phyloP scores from a whole-genome alignment of 2,113 vertebrate species.

The Eurystomus gularis region DNA sequence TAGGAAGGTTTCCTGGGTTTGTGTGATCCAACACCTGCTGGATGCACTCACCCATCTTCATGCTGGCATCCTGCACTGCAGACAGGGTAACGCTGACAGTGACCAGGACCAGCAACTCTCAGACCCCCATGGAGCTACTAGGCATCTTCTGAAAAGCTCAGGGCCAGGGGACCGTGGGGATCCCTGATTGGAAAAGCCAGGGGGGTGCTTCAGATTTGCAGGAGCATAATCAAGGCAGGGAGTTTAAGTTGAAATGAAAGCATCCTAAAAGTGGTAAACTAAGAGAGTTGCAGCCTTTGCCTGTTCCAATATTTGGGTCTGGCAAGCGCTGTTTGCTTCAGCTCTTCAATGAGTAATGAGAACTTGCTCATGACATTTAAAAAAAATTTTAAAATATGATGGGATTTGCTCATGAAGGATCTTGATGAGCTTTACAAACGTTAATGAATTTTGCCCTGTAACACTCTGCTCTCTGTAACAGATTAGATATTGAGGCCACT shows the following conservation, averaged over 20 bases:
- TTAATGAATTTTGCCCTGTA: constrained; percentile 51
- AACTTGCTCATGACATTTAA: constrained; percentile 3
- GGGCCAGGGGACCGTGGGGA: neutral
- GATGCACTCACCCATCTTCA: neutral
- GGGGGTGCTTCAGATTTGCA: neutral
- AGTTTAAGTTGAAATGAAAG: neutral
- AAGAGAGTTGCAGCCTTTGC: neutral
- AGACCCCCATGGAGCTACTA: neutral
- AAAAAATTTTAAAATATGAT: constrained; percentile 45
- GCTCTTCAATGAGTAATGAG: constrained; percentile 21
- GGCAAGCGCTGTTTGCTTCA: neutral
- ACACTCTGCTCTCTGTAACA: neutral
- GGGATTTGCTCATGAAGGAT: constrained; percentile 51
- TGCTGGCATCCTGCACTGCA: neutral
- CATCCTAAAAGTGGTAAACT: neutral
- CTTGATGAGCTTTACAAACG: constrained; percentile 49
- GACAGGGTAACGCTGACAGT: neutral
- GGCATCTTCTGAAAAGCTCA: neutral
- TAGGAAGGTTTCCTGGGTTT: neutral
- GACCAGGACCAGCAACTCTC: neutral
- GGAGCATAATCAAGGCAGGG: neutral
- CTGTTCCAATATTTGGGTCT: neutral
- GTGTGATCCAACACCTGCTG: neutral
- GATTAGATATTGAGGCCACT: neutral
- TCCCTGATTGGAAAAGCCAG: neutral